Conservation (phyloP, 2,888 invertebrate species). For the Cephus nigrinus region DNA sequence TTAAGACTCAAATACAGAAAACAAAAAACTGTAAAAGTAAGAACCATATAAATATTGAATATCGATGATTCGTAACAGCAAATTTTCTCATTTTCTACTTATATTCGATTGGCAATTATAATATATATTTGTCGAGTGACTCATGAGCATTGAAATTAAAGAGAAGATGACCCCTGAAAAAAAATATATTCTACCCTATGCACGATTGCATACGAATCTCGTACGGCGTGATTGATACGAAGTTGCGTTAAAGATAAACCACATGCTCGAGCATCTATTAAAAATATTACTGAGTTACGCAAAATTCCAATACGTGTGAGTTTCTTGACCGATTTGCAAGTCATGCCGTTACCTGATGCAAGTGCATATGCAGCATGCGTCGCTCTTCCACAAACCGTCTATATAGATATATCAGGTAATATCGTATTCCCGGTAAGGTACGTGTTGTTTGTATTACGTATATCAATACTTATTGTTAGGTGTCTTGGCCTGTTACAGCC, state of each 20-base stretch:
- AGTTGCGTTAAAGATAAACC: neutral
- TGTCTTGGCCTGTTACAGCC: neutral
- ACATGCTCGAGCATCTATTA: neutral
- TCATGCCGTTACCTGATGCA: neutral
- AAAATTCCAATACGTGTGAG: neutral
- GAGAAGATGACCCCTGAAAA: neutral
- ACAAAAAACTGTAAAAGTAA: neutral
- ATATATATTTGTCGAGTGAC: neutral
- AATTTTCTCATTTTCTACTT: neutral
- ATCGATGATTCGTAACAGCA: neutral
- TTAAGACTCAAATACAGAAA: neutral
- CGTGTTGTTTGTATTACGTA: neutral
- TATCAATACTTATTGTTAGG: neutral
- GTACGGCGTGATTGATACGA: neutral
- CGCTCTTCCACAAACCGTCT: neutral
- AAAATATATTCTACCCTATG: neutral
- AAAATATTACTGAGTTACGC: neutral
- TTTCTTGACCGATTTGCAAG: neutral
- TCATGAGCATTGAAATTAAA: neutral
- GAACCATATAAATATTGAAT: neutral
- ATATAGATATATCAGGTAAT: neutral
- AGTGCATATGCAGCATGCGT: neutral
- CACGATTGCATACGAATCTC: neutral
- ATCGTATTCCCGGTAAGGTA: neutral
- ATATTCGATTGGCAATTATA: neutral